Evolutionary conservation across 23 tunicate species (phyloP).

Genomic region (Halocynthia aurantium): DNA sequence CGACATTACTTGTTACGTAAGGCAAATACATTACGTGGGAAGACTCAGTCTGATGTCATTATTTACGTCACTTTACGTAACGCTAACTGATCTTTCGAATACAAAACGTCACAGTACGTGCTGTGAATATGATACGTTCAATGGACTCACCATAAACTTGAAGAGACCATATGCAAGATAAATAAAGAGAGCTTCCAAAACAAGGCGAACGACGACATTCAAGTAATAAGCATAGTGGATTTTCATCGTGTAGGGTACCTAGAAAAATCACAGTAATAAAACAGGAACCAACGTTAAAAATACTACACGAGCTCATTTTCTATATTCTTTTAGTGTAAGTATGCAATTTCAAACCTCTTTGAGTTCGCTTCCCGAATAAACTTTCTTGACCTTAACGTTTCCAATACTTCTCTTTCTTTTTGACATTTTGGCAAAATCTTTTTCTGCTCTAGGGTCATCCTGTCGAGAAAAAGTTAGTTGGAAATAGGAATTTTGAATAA

Average conservation of each 20-base stretch:
- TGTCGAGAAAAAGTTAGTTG: neutral
- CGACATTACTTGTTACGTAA: too few species aligned
- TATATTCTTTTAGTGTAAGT: neutral
- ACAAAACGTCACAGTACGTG: neutral
- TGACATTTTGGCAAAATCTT: constrained; percentile 69
- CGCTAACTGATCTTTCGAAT: neutral
- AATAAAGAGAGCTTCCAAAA: constrained; percentile 59
- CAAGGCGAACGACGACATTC: constrained; percentile 47
- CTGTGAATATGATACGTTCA: neutral
- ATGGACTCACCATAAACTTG: constrained; percentile 61
- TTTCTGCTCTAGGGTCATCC: constrained; percentile 36
- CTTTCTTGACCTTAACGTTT: constrained; percentile 50
- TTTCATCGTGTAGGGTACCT: constrained; percentile 75
- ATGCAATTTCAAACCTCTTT: constrained; percentile 52
- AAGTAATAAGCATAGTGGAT: constrained; percentile 67
- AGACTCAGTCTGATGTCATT: too few species aligned
- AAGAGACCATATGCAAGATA: constrained; percentile 65
- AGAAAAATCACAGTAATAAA: constrained; percentile 4
- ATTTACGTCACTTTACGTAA: too few species aligned
- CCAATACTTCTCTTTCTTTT: constrained; percentile 62
- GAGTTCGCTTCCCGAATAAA: constrained; percentile 57
- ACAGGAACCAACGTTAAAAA: neutral
- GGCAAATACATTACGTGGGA: too few species aligned
- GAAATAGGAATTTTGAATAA: neutral
- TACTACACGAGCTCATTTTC: neutral